These are phyloP conservation scores for Babylonia areolata DNA, from an alignment of 1,140 invertebrate species.

Conservation along the genomic window DNA sequence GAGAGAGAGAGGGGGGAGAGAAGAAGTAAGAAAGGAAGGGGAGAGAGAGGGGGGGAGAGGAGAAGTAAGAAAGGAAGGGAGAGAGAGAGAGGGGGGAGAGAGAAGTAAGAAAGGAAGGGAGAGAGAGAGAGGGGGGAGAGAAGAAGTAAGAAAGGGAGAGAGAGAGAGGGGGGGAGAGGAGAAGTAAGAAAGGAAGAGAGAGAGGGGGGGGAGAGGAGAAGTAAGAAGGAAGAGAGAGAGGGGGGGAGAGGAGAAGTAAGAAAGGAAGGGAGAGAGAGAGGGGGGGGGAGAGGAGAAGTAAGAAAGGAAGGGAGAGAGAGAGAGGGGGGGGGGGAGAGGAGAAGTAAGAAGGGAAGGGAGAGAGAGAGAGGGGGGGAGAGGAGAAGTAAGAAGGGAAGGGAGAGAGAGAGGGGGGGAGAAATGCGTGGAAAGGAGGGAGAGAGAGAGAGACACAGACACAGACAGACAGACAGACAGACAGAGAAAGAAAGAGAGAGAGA, in stretches of 20 bases:
- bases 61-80: too few relatives aligned
- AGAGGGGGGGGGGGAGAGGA: not conserved
- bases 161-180: not conserved
- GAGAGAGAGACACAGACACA: too few relatives aligned
- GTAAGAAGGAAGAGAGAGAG: not conserved
- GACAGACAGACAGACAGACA: too few relatives aligned
- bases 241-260: not conserved
- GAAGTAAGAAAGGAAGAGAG: not conserved
- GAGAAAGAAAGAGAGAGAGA: too few relatives aligned
- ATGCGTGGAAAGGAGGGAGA: too few relatives aligned
- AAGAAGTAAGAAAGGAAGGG: too few relatives aligned
- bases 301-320: not conserved
- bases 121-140: not conserved
- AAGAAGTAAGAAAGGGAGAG: not conserved
- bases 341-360: not conserved
- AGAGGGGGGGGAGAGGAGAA: not conserved
- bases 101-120: not conserved
- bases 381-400: too few relatives aligned
- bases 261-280: not conserved
- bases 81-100: not conserved
- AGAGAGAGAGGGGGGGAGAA: too few relatives aligned
- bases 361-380: not conserved
- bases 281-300: not conserved
- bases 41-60: too few relatives aligned
- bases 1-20: too few relatives aligned